Conservation (phyloP, 2,888 invertebrate genomes). For the Podabrus alpinus region DNA sequence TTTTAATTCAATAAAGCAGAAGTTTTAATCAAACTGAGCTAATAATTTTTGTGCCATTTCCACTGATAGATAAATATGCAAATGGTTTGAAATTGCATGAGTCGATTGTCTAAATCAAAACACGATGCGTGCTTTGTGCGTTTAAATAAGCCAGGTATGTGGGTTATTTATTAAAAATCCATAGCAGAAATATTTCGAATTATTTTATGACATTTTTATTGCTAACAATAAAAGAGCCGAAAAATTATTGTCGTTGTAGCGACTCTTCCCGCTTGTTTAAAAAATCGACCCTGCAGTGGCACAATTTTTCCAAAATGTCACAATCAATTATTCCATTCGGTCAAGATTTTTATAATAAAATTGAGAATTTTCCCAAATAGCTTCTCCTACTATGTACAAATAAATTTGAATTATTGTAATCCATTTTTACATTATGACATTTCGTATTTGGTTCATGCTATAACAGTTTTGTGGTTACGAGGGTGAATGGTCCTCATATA, state of each 20-base stretch:
- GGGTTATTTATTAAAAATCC: background rate
- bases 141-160: background rate
- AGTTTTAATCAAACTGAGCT: background rate
- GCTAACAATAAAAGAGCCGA: background rate
- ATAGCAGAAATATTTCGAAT: background rate
- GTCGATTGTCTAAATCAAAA: background rate
- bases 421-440: conserved; percentile 1
- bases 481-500: conserved; percentile 18
- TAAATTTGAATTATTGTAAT: background rate
- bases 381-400: background rate
- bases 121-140: background rate
- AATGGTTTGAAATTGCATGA: background rate
- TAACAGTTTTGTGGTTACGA: conserved; percentile 9
- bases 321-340: background rate
- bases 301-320: background rate
- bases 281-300: background rate
- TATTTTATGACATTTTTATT: background rate
- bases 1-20: background rate
- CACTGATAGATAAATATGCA: background rate
- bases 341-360: background rate
- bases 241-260: background rate
- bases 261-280: background rate
- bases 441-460: conserved; percentile 8
- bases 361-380: background rate
- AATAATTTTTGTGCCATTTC: background rate